Conservation (phyloP, 2,888 invertebrate genomes). For the Homarus gammarus region DNA sequence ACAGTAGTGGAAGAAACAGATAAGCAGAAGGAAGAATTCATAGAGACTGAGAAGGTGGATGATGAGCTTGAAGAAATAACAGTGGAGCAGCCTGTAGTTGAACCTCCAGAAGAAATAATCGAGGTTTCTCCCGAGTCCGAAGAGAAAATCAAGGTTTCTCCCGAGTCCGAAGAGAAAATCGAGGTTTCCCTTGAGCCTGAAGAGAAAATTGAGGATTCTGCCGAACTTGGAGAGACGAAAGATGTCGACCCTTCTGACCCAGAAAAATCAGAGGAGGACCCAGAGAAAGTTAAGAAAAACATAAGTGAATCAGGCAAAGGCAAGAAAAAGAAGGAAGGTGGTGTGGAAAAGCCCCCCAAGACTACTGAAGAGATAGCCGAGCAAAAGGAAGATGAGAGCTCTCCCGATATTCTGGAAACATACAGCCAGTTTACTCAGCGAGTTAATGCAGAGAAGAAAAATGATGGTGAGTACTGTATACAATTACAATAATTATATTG, state of each 20-base stretch:
- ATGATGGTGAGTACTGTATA: constrained; percentile 46
- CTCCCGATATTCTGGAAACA: constrained; percentile 67
- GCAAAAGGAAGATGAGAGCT: constrained; percentile 37
- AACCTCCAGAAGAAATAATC: neutral
- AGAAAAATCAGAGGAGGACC: neutral
- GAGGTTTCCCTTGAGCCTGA: too few species aligned
- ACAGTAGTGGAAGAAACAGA: neutral
- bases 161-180: neutral
- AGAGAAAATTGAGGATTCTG: too few species aligned
- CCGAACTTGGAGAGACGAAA: neutral
- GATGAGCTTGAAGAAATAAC: neutral
- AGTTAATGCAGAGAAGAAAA: constrained; percentile 73
- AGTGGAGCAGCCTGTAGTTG: neutral
- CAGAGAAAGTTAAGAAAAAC: constrained; percentile 22
- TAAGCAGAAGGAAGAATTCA: neutral
- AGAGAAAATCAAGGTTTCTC: neutral
- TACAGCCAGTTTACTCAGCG: constrained; percentile 76
- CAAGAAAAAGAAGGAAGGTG: neutral
- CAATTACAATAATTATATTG: too few species aligned
- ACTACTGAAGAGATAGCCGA: constrained; percentile 15
- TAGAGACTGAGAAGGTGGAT: neutral
- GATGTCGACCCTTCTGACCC: neutral
- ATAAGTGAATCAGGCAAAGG: neutral
- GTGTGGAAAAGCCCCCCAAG: neutral
- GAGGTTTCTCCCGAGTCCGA: neutral